Evolutionary conservation across 1,140 invertebrate species (phyloP).

Genomic region (Probaryconus sp.): DNA sequence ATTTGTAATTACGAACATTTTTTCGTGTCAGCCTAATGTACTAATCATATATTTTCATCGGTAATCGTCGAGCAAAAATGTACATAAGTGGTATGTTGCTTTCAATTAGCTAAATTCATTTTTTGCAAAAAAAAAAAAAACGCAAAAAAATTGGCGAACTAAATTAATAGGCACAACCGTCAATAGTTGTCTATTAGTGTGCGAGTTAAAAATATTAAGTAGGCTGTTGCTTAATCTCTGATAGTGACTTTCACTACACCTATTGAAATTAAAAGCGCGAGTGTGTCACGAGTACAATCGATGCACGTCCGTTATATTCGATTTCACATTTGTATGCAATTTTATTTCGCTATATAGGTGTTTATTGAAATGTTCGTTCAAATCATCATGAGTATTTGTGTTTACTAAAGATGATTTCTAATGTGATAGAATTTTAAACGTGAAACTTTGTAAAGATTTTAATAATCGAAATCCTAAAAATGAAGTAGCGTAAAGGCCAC

Average conservation of each 20-base stretch:
- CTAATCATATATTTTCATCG: slow-evolving; percentile 32
- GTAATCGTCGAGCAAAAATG: slow-evolving; percentile 9
- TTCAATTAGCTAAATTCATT: slow-evolving; percentile 37
- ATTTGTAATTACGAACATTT: slow-evolving; percentile 18
- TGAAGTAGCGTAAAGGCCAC: not conserved
- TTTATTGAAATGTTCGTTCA: too few species aligned
- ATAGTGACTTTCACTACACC: slow-evolving; percentile 42
- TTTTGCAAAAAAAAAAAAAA: too few species aligned
- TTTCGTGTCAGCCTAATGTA: not conserved
- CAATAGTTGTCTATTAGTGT: slow-evolving; percentile 20
- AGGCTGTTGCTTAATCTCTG: slow-evolving; percentile 26
- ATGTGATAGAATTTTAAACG: too few species aligned
- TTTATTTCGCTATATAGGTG: too few species aligned
- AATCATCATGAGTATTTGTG: too few species aligned
- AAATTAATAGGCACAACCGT: slow-evolving; percentile 30
- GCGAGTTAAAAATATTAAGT: slow-evolving; percentile 16
- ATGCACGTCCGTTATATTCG: not conserved
- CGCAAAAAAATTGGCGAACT: too few species aligned
- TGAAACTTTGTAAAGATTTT: too few species aligned
- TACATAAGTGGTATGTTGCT: slow-evolving; percentile 9
- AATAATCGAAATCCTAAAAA: too few species aligned
- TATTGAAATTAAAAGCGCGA: slow-evolving; percentile 7
- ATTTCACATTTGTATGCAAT: too few species aligned
- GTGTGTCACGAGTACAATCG: too few species aligned
- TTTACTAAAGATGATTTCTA: too few species aligned